These are phyloP conservation scores for Cephonodes hylas DNA, from an alignment of 2,888 invertebrate genomes.

Conservation along the genomic window DNA sequence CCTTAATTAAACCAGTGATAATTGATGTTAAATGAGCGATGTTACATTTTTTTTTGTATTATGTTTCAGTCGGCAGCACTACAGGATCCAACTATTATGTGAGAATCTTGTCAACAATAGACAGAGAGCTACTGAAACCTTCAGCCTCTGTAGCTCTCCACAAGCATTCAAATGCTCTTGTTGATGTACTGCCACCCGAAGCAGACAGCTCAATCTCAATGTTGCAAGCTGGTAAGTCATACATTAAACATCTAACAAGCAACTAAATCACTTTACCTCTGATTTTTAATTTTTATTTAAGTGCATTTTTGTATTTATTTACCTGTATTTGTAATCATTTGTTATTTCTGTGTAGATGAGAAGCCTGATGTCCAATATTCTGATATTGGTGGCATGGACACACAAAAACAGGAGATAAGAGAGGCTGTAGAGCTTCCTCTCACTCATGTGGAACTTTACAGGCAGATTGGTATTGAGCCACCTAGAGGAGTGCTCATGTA, in stretches of 20 bases:
- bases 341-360: constrained; percentile 84
- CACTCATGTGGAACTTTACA: constrained; percentile 98
- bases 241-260: background rate
- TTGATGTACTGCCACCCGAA: constrained; percentile 99
- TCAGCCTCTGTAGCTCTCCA: constrained; percentile 99
- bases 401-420: constrained; percentile 99
- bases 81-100: constrained; percentile 99
- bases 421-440: constrained; percentile 99
- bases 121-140: constrained; percentile 97
- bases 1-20: too few relatives aligned
- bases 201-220: constrained; percentile 99
- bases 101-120: constrained; percentile 98
- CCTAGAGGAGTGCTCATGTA: constrained; percentile 99
- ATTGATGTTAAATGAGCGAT: too few relatives aligned
- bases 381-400: constrained; percentile 99
- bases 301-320: too few relatives aligned
- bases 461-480: constrained; percentile 99
- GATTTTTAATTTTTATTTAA: too few relatives aligned
- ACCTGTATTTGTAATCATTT: background rate
- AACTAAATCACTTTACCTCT: too few relatives aligned
- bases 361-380: constrained; percentile 98
- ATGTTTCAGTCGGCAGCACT: constrained; percentile 92
- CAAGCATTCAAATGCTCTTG: constrained; percentile 99
- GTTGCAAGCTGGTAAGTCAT: constrained; percentile 90
- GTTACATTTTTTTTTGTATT: too few relatives aligned